These are phyloP conservation scores for Microctonus aethiopoides DNA, from an alignment of 2,888 invertebrate species.

Conservation along the genomic window DNA sequence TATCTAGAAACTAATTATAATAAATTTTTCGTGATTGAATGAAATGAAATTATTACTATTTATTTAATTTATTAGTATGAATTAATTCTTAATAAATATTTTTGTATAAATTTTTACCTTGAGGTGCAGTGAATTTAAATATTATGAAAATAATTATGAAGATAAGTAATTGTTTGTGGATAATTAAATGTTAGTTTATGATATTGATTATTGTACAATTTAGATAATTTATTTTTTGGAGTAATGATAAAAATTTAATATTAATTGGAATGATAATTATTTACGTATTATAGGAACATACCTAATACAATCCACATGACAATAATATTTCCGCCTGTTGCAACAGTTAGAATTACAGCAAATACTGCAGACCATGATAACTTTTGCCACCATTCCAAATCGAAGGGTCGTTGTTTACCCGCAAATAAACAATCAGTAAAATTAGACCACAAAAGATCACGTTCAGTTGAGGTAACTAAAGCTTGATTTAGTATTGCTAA, in stretches of 20 bases:
- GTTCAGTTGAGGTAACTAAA: conserved; percentile 41
- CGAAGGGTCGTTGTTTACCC: conserved; percentile 55
- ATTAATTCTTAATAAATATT: no score
- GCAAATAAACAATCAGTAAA: conserved; percentile 47
- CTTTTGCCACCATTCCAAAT: conserved; percentile 74
- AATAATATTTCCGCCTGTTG: conserved; percentile 87
- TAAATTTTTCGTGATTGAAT: no score
- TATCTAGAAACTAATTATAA: no score
- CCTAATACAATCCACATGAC: conserved; percentile 95
- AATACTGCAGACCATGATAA: conserved; percentile 82
- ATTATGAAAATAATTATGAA: no score
- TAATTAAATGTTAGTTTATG: not conserved
- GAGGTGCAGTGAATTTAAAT: no score
- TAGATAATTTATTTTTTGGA: not conserved
- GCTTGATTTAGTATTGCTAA: conserved; percentile 46
- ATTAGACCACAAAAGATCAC: conserved; percentile 43
- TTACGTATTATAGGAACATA: conserved; percentile 59
- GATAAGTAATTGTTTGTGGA: no score
- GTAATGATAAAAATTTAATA: no score
- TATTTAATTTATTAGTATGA: no score
- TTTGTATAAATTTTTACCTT: no score
- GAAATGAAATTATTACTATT: no score
- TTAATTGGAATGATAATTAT: not conserved
- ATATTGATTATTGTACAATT: not conserved
- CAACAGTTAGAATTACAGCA: conserved; percentile 80